These are phyloP conservation scores for Cherax quadricarinatus DNA, from an alignment of 1,140 invertebrate genomes.

Conservation along the genomic window DNA sequence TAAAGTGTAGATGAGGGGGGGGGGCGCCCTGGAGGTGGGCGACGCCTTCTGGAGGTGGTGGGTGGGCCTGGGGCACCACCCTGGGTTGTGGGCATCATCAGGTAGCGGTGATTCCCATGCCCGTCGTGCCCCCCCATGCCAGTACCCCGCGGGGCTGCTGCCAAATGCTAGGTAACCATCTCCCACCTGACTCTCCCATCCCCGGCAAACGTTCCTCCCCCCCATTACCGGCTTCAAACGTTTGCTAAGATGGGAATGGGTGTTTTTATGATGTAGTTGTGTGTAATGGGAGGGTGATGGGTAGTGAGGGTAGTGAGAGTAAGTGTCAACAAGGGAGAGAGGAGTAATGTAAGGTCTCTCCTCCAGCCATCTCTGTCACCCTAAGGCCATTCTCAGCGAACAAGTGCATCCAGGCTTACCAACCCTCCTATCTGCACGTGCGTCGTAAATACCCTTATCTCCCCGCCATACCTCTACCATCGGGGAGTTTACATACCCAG, in stretches of 20 bases:
- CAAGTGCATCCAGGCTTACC: slow-evolving; percentile 54
- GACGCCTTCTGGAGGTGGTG: background rate
- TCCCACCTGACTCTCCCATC: background rate
- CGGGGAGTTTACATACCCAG: too few relatives aligned
- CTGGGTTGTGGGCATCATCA: slow-evolving; percentile 9
- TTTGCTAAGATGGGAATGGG: background rate
- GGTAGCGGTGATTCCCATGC: slow-evolving; percentile 15
- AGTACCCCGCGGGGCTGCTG: background rate
- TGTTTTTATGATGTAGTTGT: background rate
- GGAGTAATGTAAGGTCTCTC: slow-evolving; percentile 18
- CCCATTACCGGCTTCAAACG: background rate
- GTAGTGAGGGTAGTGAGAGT: background rate
- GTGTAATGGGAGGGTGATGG: background rate
- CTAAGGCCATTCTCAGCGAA: slow-evolving; percentile 55
- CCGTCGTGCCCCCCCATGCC: background rate
- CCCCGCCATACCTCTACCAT: background rate
- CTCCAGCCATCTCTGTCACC: slow-evolving; percentile 20
- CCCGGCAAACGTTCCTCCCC: background rate
- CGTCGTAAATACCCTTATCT: background rate
- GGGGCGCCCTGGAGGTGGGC: too few relatives aligned
- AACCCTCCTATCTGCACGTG: slow-evolving; percentile 51
- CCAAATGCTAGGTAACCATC: background rate
- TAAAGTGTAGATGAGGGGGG: too few relatives aligned
- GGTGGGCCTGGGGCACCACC: background rate
- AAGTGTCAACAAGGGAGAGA: background rate